phyloP scores from a whole-genome alignment of 92 coral and sea anemone species.

The Scolanthus callimorphus region DNA sequence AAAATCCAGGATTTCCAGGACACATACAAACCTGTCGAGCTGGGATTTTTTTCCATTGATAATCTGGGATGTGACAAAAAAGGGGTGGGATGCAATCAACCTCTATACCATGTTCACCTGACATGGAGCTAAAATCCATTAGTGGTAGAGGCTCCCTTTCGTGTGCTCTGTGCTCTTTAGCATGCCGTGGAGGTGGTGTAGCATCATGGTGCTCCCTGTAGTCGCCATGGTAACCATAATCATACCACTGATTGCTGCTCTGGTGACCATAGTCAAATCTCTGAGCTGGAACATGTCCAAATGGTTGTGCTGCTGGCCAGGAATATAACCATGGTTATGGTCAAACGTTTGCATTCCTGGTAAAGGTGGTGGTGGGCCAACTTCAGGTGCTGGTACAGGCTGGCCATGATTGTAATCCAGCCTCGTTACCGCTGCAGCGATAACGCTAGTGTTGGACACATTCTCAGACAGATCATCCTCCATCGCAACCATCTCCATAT shows the following conservation, averaged over 20 bases:
- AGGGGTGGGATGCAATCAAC: too few relatives aligned
- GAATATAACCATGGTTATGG: conserved; percentile 75
- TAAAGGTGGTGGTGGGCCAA: conserved; percentile 26
- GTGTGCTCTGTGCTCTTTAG: neutral
- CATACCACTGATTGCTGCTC: conserved; percentile 74
- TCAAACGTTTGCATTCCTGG: conserved; percentile 77
- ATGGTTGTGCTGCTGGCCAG: conserved; percentile 57
- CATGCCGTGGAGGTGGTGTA: conserved; percentile 34
- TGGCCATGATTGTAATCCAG: conserved; percentile 36
- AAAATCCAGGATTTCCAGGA: too few relatives aligned
- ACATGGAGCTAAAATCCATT: conserved; percentile 20
- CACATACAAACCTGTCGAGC: too few relatives aligned
- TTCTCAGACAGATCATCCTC: conserved; percentile 68
- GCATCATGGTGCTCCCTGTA: conserved; percentile 44
- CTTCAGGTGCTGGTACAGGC: conserved; percentile 39
- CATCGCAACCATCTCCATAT: conserved; percentile 88
- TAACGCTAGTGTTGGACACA: conserved; percentile 24
- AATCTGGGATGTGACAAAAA: too few relatives aligned
- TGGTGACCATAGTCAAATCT: conserved; percentile 88
- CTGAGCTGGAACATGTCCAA: conserved; percentile 50
- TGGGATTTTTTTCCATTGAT: too few relatives aligned
- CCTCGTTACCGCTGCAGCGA: conserved; percentile 13
- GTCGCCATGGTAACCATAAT: conserved; percentile 55
- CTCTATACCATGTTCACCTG: conserved; percentile 17
- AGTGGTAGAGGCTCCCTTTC: neutral